Evolutionary conservation across 2,888 invertebrate genomes (phyloP), one percentile per base, ranked within the genome.

Genomic region (Crematogaster levior): DNA sequence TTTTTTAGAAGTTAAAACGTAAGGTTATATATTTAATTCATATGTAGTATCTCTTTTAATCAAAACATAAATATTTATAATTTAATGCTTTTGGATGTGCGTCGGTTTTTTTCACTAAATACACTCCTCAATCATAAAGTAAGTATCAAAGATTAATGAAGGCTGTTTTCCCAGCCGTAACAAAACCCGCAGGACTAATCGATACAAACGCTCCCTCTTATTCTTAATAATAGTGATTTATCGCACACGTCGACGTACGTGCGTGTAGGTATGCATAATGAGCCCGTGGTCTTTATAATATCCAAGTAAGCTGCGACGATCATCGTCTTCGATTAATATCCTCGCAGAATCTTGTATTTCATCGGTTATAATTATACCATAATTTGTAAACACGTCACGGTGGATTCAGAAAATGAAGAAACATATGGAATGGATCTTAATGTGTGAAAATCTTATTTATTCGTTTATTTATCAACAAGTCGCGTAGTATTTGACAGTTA

Each of bases 201-300:
- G 24, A 53, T 58, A 68, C 43, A 68, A 77, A 79, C 77, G 77
- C 53, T 82, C 40, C 66, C 37, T 79, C 66, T 82, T 66, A 65
- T 48, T 58, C 48, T 79, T 79, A 82, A 82, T 82, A 82, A 82
- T 58, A 66, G 51, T 82, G 68, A 82, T 82, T 82, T 82, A 82
- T 43, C 40, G 81, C 27, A 34, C 43, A 21, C 34, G 68, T 68
- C 46, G 43, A 79, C 51, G n/a, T 53, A 79, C 21, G 51, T 51
- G 79, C 81, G 66, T 51, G 70, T 70, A 60, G 60, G 51, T 61
- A 66, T 56, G 43, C 56, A 21, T 77, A 77, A 77, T 77, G 66
- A 77, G 30, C 15, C 21, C 66, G 43, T 15, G 65, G 21, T 66
- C 77, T 56, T 65, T 77, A 21, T 53, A 56, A 43, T 40, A 66